These are phyloP conservation scores for Polyploca ridens DNA, from an alignment of 2,888 invertebrate species.

Conservation along the genomic window DNA sequence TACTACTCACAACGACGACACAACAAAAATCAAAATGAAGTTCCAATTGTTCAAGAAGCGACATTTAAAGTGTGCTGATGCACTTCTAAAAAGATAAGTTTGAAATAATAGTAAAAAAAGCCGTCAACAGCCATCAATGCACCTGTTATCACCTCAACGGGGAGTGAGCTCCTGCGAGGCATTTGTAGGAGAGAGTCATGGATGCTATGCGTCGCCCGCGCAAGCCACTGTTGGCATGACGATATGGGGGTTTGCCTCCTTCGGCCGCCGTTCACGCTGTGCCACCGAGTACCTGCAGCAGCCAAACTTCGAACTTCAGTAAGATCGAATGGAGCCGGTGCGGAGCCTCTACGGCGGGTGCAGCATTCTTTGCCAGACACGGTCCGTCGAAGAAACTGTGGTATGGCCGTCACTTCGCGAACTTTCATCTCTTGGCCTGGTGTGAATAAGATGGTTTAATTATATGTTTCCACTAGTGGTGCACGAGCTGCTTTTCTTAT, in stretches of 20 bases:
- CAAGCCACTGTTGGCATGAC: slow-evolving; percentile 64
- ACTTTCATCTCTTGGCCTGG: slow-evolving; percentile 60
- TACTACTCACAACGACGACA: not conserved
- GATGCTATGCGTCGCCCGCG: slow-evolving; percentile 45
- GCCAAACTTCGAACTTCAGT: slow-evolving; percentile 55
- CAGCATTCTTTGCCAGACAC: slow-evolving; percentile 56
- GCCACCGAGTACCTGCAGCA: slow-evolving; percentile 41
- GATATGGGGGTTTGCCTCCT: slow-evolving; percentile 49
- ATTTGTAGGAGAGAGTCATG: slow-evolving; percentile 47
- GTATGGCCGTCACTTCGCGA: slow-evolving; percentile 52
- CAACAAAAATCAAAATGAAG: not conserved
- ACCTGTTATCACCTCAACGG: slow-evolving; percentile 78
- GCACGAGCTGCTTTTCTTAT: not conserved
- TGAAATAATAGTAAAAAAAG: slow-evolving; percentile 14
- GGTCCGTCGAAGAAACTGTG: slow-evolving; percentile 56
- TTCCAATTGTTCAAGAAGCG: not conserved
- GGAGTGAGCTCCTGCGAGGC: slow-evolving; percentile 70
- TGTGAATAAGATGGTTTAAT: slow-evolving; percentile 28
- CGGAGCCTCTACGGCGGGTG: slow-evolving; percentile 65
- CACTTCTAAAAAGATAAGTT: not conserved
- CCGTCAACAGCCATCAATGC: slow-evolving; percentile 51
- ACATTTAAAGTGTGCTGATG: not conserved
- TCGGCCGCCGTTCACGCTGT: slow-evolving; percentile 57
- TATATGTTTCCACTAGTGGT: not conserved
- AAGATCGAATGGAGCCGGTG: slow-evolving; percentile 58